These are phyloP conservation scores for Tineola bisselliella DNA, from an alignment of 2,888 invertebrate species.

Conservation along the genomic window DNA sequence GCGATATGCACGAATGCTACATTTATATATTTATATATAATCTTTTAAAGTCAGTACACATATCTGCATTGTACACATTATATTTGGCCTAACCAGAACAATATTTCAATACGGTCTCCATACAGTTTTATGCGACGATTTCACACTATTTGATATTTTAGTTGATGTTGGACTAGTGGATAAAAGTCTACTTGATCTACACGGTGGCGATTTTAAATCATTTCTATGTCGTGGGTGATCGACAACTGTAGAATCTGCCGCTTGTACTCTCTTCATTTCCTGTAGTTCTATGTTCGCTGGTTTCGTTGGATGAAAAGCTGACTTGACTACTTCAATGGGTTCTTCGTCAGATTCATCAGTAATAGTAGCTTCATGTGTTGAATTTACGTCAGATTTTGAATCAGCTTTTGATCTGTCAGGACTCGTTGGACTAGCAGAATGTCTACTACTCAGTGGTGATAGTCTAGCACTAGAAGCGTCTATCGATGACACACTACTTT, in stretches of 20 bases:
- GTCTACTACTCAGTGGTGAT: conserved; percentile 66
- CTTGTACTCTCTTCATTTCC: conserved; percentile 62
- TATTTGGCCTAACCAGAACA: too few relatives aligned
- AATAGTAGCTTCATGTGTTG: conserved; percentile 69
- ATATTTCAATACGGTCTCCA: conserved; percentile 76
- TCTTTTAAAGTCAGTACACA: too few relatives aligned
- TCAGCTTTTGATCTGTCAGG: conserved; percentile 64
- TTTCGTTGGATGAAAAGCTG: conserved; percentile 76
- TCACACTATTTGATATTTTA: conserved; percentile 65
- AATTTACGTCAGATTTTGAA: conserved; percentile 70
- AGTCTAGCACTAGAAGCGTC: conserved; percentile 58
- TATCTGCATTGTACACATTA: too few relatives aligned
- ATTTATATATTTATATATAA: background rate
- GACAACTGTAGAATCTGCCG: conserved; percentile 69
- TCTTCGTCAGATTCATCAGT: conserved; percentile 76
- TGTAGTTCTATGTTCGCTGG: conserved; percentile 68
- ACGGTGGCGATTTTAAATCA: conserved; percentile 71
- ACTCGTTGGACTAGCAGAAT: conserved; percentile 64
- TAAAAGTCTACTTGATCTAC: conserved; percentile 53
- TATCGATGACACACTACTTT: conserved; percentile 54
- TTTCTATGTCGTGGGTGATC: conserved; percentile 53
- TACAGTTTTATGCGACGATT: conserved; percentile 72
- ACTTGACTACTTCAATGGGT: conserved; percentile 79
- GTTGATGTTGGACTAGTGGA: conserved; percentile 65
- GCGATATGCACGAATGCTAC: conserved; percentile 16